Evolutionary conservation across 2,113 vertebrate genomes (phyloP).

Genomic region (Poeciliopsis retropinna): DNA sequence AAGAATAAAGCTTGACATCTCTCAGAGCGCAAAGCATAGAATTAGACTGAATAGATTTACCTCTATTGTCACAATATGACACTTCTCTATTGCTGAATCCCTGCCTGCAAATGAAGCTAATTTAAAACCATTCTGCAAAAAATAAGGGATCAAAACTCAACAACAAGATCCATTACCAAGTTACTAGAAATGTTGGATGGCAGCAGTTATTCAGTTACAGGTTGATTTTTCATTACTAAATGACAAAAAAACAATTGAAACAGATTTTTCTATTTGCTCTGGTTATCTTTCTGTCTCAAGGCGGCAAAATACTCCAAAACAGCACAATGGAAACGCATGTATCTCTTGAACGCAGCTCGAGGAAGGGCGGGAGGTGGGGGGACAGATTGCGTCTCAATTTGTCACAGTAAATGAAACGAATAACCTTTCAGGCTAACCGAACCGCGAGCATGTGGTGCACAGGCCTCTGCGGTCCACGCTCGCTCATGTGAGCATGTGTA

Average conservation of each 20-base stretch:
- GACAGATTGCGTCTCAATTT: conserved; percentile 64
- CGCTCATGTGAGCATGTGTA: conserved; percentile 37
- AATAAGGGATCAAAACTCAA: not conserved
- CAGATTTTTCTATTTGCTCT: too few species aligned
- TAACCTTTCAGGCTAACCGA: conserved; percentile 64
- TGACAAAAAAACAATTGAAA: too few species aligned
- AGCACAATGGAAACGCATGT: too few species aligned
- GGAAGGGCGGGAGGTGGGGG: conserved; percentile 14
- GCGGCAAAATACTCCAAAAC: too few species aligned
- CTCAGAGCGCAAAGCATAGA: too few species aligned
- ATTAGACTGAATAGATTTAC: too few species aligned
- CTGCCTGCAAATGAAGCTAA: too few species aligned
- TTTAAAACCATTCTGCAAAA: not conserved
- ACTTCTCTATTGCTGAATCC: too few species aligned
- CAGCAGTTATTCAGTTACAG: not conserved
- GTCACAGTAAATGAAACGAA: conserved; percentile 55
- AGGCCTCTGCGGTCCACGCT: conserved; percentile 39
- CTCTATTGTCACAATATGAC: too few species aligned
- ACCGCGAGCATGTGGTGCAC: conserved; percentile 38
- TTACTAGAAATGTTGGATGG: not conserved
- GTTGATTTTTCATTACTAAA: too few species aligned
- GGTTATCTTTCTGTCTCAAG: too few species aligned
- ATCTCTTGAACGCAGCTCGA: conserved; percentile 56
- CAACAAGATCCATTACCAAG: not conserved
- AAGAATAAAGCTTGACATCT: too few species aligned